Evolutionary conservation across 2,888 invertebrate genomes (phyloP).

Genomic region (Scaptomyza polygonia): DNA sequence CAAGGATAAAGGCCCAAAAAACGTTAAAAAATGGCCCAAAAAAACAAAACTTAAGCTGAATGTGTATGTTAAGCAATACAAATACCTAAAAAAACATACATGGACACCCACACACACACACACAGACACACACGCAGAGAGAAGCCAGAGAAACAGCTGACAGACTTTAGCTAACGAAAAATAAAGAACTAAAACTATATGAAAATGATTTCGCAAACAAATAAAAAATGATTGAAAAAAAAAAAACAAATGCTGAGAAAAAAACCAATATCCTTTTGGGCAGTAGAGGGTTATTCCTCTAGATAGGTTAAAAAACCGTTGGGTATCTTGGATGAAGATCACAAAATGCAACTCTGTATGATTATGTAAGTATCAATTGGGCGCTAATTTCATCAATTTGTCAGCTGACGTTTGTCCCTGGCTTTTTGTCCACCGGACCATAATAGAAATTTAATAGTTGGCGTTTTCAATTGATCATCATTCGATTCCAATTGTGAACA

Average conservation of each 20-base stretch:
- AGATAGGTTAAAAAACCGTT: no score
- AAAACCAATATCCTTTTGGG: no score
- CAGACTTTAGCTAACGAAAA: slow-evolving; percentile 14
- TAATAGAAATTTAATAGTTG: not conserved
- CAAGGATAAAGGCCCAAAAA: slow-evolving; percentile 9
- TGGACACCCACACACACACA: not conserved
- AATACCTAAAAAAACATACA: no score
- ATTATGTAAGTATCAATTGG: slow-evolving; percentile 14
- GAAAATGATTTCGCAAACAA: slow-evolving; percentile 40
- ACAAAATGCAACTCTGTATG: slow-evolving; percentile 10
- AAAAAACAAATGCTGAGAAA: slow-evolving; percentile 33
- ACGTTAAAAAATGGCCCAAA: slow-evolving; percentile 4
- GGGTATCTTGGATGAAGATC: no score
- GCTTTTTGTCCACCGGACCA: not conserved
- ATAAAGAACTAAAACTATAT: slow-evolving; percentile 29
- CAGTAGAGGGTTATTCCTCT: no score
- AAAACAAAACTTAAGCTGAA: slow-evolving; percentile 12
- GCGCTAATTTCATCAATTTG: slow-evolving; percentile 1
- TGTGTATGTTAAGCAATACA: slow-evolving; percentile 20
- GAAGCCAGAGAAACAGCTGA: slow-evolving; percentile 12
- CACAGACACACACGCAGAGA: not conserved
- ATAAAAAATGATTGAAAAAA: slow-evolving; percentile 53
- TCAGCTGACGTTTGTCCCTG: no score
- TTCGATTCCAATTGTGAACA: slow-evolving; percentile 36
- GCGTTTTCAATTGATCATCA: slow-evolving; percentile 15